Conservation (phyloP, 2,888 invertebrate species). For the Rhodophaea formosa region DNA sequence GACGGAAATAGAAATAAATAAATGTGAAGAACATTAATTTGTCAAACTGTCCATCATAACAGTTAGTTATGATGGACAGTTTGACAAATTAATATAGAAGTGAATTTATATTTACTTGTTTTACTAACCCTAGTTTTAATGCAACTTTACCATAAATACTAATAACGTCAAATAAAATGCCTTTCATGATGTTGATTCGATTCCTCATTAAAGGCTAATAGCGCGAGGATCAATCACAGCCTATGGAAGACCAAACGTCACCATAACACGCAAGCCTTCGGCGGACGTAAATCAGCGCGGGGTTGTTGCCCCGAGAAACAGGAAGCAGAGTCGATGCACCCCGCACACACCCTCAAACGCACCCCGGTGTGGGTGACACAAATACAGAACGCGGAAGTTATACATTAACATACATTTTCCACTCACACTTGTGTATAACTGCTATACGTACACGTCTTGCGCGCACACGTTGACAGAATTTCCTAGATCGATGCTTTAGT, state of each 20-base stretch:
- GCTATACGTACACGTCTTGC: conserved; percentile 41
- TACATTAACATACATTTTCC: conserved; percentile 73
- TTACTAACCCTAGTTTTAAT: too few species aligned
- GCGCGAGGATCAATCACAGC: conserved; percentile 41
- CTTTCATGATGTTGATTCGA: neutral
- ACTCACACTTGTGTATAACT: conserved; percentile 47
- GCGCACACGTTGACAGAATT: conserved; percentile 44
- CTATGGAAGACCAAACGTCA: conserved; percentile 54
- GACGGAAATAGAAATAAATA: too few species aligned
- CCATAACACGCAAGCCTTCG: conserved; percentile 71
- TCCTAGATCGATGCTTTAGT: conserved; percentile 44
- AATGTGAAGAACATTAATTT: too few species aligned
- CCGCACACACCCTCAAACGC: conserved; percentile 45
- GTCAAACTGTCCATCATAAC: too few species aligned
- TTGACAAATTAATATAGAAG: too few species aligned
- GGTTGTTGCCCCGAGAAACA: conserved; percentile 75
- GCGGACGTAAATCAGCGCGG: conserved; percentile 70
- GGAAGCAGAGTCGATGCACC: conserved; percentile 79
- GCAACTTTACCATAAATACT: neutral
- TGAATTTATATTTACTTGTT: too few species aligned
- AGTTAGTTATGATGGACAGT: too few species aligned
- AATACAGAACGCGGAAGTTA: conserved; percentile 72
- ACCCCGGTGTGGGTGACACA: conserved; percentile 59
- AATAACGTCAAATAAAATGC: neutral
- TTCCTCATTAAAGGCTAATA: conserved; percentile 22